These are phyloP conservation scores for Harpalus rubripes DNA, from an alignment of 2,888 invertebrate genomes.

Conservation along the genomic window DNA sequence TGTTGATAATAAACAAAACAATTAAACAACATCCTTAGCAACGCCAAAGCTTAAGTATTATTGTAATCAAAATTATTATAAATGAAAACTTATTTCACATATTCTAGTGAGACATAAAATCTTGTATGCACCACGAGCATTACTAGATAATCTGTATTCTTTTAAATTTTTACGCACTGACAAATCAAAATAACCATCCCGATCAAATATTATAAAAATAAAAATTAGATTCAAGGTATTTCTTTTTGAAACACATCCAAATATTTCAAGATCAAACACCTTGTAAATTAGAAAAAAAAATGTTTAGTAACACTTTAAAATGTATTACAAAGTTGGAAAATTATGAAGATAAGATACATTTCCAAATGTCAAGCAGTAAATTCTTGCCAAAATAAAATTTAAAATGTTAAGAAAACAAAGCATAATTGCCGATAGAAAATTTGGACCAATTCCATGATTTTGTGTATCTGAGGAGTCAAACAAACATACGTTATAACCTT, in stretches of 20 bases:
- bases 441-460: slow-evolving; percentile 33
- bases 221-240: slow-evolving; percentile 4
- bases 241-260: slow-evolving; percentile 19
- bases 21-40: too few relatives aligned
- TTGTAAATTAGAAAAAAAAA: background rate
- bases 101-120: too few relatives aligned
- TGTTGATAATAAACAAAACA: too few relatives aligned
- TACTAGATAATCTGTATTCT: too few relatives aligned
- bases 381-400: slow-evolving; percentile 27
- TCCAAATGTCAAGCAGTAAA: slow-evolving; percentile 1
- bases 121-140: too few relatives aligned
- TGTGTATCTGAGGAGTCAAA: slow-evolving; percentile 34
- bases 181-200: slow-evolving; percentile 18
- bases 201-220: slow-evolving; percentile 33
- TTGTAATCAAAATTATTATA: too few relatives aligned
- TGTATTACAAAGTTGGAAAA: background rate
- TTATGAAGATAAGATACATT: slow-evolving; percentile 22
- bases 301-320: background rate
- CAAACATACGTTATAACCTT: slow-evolving; percentile 50
- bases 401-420: slow-evolving; percentile 31
- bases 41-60: too few relatives aligned
- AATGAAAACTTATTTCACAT: too few relatives aligned
- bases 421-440: slow-evolving; percentile 13
- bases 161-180: background rate
- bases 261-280: slow-evolving; percentile 24